These are phyloP conservation scores for Ptyas mucosa DNA, from an alignment of 2,113 vertebrate genomes.

Conservation along the genomic window DNA sequence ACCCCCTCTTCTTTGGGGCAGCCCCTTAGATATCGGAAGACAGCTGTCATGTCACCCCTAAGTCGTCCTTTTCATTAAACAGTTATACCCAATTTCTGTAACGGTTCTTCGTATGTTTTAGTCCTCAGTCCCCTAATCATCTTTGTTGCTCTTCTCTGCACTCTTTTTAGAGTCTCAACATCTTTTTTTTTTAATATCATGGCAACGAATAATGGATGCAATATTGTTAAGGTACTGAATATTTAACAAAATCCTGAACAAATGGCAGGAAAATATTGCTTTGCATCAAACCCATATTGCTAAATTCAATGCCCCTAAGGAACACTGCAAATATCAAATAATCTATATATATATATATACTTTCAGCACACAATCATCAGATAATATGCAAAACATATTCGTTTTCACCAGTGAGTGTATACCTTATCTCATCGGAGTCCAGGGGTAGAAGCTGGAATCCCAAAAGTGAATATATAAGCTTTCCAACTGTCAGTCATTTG, in stretches of 20 bases:
- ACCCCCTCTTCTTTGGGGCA: background rate
- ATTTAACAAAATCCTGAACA: background rate
- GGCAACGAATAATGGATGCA: background rate
- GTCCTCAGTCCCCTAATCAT: background rate
- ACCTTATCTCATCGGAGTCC: background rate
- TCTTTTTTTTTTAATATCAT: background rate
- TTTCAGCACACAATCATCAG: slow-evolving; percentile 20
- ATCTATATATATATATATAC: background rate
- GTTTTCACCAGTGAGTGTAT: slow-evolving; percentile 32
- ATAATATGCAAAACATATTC: background rate
- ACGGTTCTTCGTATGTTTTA: background rate
- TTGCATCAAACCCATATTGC: background rate
- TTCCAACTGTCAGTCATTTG: slow-evolving; percentile 26
- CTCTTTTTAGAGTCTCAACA: background rate
- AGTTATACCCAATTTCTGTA: background rate
- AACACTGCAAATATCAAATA: background rate
- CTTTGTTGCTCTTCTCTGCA: background rate
- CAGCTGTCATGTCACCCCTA: background rate
- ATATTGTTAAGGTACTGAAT: background rate
- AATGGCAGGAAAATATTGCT: background rate
- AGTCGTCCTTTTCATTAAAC: background rate
- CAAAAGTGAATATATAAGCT: slow-evolving; percentile 27
- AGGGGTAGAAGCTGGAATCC: background rate
- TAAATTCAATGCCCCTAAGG: background rate
- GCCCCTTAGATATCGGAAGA: background rate